These are phyloP conservation scores for Nothocercus nigrocapillus DNA, from an alignment of 2,113 vertebrate genomes.

Conservation along the genomic window DNA sequence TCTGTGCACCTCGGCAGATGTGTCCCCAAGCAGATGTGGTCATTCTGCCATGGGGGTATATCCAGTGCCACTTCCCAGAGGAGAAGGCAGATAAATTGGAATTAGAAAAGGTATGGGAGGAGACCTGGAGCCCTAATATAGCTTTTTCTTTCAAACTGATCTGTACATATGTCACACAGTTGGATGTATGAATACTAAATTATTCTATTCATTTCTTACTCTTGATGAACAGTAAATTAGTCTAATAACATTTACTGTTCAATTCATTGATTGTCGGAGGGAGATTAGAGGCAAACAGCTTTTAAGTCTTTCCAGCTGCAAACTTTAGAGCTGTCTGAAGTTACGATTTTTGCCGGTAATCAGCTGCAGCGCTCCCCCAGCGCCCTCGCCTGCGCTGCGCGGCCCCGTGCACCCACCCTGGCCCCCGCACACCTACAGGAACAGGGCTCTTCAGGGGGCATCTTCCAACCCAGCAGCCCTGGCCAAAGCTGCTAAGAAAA, in stretches of 20 bases:
- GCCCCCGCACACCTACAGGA: background rate
- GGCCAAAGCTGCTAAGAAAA: background rate
- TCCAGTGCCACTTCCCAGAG: background rate
- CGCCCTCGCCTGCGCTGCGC: fast-evolving
- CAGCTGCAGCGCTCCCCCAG: slow-evolving; percentile 34
- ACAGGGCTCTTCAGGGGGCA: fast-evolving
- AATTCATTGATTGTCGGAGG: slow-evolving; percentile 74
- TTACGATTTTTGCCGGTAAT: slow-evolving; percentile 66
- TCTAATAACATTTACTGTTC: slow-evolving; percentile 77
- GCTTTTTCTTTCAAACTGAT: slow-evolving; percentile 48
- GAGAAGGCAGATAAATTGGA: slow-evolving; percentile 36
- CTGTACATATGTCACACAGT: slow-evolving; percentile 61
- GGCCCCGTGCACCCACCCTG: background rate
- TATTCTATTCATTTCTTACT: slow-evolving; percentile 76
- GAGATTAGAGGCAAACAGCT: slow-evolving; percentile 75
- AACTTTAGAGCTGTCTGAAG: slow-evolving; percentile 69
- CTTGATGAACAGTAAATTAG: slow-evolving; percentile 75
- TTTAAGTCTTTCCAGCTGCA: slow-evolving; percentile 73
- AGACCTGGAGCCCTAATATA: slow-evolving; percentile 5
- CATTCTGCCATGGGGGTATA: slow-evolving; percentile 11
- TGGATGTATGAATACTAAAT: slow-evolving; percentile 70
- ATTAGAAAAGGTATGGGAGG: slow-evolving; percentile 28
- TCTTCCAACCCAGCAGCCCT: background rate
- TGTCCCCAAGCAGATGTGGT: slow-evolving; percentile 33
- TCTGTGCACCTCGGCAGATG: background rate